These are phyloP conservation scores for Actinemys pallida DNA, from an alignment of 2,113 vertebrate species.

Conservation along the genomic window DNA sequence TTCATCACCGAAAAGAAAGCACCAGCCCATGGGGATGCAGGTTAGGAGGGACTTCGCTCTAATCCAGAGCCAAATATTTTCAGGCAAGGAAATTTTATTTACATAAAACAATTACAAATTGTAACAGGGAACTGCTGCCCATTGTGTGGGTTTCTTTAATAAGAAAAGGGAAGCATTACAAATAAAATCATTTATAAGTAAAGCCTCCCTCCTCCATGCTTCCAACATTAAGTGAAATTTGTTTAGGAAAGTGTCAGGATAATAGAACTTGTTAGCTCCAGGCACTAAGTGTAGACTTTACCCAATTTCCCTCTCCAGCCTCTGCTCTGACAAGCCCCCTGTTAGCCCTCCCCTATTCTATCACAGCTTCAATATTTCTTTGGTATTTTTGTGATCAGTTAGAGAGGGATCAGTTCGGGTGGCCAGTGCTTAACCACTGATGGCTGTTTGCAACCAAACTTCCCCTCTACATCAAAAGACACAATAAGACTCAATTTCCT, in stretches of 20 bases:
- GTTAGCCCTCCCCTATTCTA: background rate
- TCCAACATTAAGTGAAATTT: background rate
- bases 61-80: conserved; percentile 77
- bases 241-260: background rate
- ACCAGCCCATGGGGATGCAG: conserved; percentile 75
- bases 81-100: conserved; percentile 77
- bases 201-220: conserved; percentile 5
- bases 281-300: background rate
- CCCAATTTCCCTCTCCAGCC: background rate
- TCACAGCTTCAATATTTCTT: background rate
- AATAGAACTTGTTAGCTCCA: background rate
- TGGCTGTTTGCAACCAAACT: conserved; percentile 21
- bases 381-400: background rate
- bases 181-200: conserved; percentile 48
- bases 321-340: background rate
- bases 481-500: conserved; percentile 13
- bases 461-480: conserved; percentile 16
- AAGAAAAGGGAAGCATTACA: conserved; percentile 61
- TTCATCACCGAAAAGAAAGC: conserved; percentile 75
- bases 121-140: conserved; percentile 63
- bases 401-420: background rate
- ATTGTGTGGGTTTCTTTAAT: conserved; percentile 57
- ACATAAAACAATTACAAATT: conserved; percentile 72
- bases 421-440: background rate
- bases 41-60: conserved; percentile 76